Conservation (phyloP, 2,797 vertebrate species). For the Phylloscopus collybita region DNA sequence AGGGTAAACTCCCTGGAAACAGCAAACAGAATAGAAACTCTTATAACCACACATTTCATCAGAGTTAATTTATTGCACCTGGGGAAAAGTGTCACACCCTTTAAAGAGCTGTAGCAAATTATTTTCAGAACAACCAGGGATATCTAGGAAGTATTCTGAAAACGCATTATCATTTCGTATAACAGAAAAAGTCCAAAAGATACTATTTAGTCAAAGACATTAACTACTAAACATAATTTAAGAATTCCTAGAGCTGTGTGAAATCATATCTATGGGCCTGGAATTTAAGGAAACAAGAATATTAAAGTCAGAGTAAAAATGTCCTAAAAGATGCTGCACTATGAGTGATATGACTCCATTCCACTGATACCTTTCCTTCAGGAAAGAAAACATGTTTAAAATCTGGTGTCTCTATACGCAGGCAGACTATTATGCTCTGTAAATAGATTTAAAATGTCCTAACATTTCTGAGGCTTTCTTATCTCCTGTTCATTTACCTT, state of each 20-base stretch:
- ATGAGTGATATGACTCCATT: neutral
- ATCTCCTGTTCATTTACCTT: slow-evolving; percentile 32
- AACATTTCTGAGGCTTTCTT: slow-evolving; percentile 49
- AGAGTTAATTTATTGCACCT: neutral
- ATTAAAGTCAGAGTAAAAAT: neutral
- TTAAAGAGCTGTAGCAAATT: neutral
- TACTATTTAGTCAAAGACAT: neutral
- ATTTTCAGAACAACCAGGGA: neutral
- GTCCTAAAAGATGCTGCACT: neutral
- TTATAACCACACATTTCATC: neutral
- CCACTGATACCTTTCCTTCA: neutral
- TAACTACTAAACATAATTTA: neutral
- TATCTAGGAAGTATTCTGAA: neutral
- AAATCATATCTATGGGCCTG: neutral
- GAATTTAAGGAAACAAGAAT: neutral
- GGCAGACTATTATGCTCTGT: slow-evolving; percentile 19
- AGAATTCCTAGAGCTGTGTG: neutral
- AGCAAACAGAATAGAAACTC: neutral
- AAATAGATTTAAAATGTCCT: slow-evolving; percentile 56
- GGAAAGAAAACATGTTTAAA: slow-evolving; percentile 27
- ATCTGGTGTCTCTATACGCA: neutral
- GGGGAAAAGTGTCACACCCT: neutral
- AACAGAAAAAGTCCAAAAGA: neutral
- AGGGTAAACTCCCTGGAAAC: neutral
- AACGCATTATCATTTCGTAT: neutral